Evolutionary conservation across 2,888 invertebrate genomes (phyloP).

Genomic region (Linyphia triangularis): DNA sequence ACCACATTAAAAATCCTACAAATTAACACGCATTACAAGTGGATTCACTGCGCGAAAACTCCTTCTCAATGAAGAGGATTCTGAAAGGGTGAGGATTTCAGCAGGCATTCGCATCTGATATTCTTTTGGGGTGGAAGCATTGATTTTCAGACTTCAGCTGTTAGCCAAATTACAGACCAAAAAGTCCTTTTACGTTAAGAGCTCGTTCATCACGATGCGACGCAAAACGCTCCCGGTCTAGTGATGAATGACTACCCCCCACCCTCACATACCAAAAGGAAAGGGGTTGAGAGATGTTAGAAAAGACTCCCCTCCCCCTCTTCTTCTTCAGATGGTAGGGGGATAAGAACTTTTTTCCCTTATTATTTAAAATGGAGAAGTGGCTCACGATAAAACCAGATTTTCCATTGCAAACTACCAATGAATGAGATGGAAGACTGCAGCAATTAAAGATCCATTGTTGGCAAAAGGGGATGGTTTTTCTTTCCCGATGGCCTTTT

Average conservation of each 20-base stretch:
- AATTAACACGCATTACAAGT: constrained; percentile 61
- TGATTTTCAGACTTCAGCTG: constrained; percentile 66
- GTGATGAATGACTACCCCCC: constrained; percentile 67
- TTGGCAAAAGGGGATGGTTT: constrained; percentile 43
- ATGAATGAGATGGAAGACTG: constrained; percentile 46
- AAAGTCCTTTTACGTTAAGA: constrained; percentile 73
- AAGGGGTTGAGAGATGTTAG: constrained; percentile 36
- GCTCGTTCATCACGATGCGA: constrained; percentile 73
- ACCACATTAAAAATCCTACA: constrained; percentile 28
- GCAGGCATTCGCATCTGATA: constrained; percentile 32
- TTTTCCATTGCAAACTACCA: constrained; percentile 61
- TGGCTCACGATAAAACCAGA: constrained; percentile 66
- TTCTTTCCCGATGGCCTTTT: constrained; percentile 4
- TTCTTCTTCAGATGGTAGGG: constrained; percentile 1
- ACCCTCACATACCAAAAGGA: constrained; percentile 18
- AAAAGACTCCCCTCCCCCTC: constrained; percentile 35
- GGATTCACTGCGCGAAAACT: constrained; percentile 2
- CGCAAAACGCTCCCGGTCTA: constrained; percentile 66
- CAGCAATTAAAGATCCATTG: constrained; percentile 73
- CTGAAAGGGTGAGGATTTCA: constrained; percentile 54
- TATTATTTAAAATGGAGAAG: constrained; percentile 63
- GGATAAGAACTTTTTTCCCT: constrained; percentile 49
- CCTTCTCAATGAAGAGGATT: constrained; percentile 42
- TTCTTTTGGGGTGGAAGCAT: constrained; percentile 44
- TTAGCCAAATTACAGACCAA: constrained; percentile 74